These are phyloP conservation scores for Schizopygopsis pylzovi DNA, from an alignment of 2,797 vertebrate species.

Conservation along the genomic window DNA sequence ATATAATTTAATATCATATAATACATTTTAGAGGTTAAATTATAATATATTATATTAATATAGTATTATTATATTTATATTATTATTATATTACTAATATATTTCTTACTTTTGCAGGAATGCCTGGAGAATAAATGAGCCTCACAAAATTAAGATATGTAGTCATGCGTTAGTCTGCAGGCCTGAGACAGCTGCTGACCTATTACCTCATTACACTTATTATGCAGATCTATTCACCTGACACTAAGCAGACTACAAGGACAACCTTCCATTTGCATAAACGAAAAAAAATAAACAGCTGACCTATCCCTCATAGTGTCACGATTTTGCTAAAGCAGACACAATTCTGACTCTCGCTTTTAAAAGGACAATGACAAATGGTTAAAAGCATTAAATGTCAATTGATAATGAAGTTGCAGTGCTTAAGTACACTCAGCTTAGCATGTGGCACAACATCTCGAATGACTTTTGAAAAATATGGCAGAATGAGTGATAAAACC, in stretches of 20 bases:
- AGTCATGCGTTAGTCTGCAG: slow-evolving; percentile 25
- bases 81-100: background rate
- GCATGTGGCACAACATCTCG: slow-evolving; percentile 36
- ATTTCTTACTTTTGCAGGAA: background rate
- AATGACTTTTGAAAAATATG: slow-evolving; percentile 41
- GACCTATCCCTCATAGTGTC: slow-evolving; percentile 18
- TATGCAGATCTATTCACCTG: slow-evolving; percentile 60
- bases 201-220: slow-evolving; percentile 59
- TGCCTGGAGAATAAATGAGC: slow-evolving; percentile 28
- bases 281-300: slow-evolving; percentile 16
- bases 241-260: slow-evolving; percentile 44
- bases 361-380: slow-evolving; percentile 9
- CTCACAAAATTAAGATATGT: slow-evolving; percentile 47
- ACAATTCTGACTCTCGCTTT: background rate
- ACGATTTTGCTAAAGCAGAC: slow-evolving; percentile 18
- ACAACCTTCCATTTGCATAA: slow-evolving; percentile 40
- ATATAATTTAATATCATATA: no score
- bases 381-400: slow-evolving; percentile 5
- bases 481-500: slow-evolving; percentile 34
- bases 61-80: background rate
- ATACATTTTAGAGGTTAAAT: background rate
- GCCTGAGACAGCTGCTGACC: slow-evolving; percentile 53
- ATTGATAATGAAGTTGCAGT: background rate
- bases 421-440: slow-evolving; percentile 8
- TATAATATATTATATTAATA: background rate